Evolutionary conservation across 53 echinoderm and acorn worm species (phyloP).

Genomic region (Holothuria leucospilota): DNA sequence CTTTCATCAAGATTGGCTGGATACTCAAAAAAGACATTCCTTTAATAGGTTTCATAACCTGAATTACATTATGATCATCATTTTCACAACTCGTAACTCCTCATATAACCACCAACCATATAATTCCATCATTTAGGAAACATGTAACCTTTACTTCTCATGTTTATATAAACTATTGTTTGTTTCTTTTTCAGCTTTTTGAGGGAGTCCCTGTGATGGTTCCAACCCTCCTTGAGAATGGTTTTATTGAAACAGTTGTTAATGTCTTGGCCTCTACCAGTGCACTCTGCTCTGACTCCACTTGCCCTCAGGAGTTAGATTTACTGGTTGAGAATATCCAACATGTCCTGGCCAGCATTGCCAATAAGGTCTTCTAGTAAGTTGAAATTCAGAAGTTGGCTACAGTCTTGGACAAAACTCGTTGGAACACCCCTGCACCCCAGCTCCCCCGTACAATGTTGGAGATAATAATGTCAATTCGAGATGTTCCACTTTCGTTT

Average conservation of each 20-base stretch:
- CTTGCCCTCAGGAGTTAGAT: constrained; percentile 52
- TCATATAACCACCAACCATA: too few species aligned
- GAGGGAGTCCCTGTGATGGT: constrained; percentile 80
- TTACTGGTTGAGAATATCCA: constrained; percentile 80
- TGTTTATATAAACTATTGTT: neutral
- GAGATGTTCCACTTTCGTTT: too few species aligned
- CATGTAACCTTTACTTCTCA: too few species aligned
- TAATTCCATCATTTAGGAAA: too few species aligned
- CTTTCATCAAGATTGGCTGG: too few species aligned
- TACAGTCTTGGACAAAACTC: too few species aligned
- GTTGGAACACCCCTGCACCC: too few species aligned
- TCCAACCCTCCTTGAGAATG: constrained; percentile 83
- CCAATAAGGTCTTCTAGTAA: constrained; percentile 87
- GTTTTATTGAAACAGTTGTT: constrained; percentile 82
- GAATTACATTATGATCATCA: too few species aligned
- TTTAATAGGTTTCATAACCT: too few species aligned
- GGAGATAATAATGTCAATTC: too few species aligned
- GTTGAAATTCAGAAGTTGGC: neutral
- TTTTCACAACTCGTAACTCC: too few species aligned
- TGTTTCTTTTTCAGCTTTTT: constrained; percentile 75
- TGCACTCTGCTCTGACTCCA: constrained; percentile 54
- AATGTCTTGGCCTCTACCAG: constrained; percentile 85
- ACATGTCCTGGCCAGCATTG: constrained; percentile 93
- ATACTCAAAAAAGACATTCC: too few species aligned
- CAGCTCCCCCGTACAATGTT: neutral